phyloP scores from a whole-genome alignment of 1,140 invertebrate genomes.

The Leptopilina boulardi region DNA sequence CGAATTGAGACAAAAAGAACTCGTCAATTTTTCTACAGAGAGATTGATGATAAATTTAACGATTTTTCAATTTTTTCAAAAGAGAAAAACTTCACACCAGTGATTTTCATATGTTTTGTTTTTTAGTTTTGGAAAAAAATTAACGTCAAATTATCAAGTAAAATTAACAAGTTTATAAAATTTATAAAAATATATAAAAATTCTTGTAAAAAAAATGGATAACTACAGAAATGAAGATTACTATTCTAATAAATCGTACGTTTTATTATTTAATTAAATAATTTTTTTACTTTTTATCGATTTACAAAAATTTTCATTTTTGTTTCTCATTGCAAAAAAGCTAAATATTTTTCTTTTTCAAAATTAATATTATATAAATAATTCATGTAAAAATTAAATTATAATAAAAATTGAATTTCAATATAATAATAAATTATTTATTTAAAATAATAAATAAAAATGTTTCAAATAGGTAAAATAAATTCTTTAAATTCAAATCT shows the following conservation, averaged over 20 bases:
- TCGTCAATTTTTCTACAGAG: neutral
- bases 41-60: neutral
- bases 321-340: too few relatives aligned
- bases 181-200: neutral
- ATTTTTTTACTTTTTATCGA: too few relatives aligned
- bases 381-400: too few relatives aligned
- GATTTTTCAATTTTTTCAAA: neutral
- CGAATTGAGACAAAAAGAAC: neutral
- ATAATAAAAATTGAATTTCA: too few relatives aligned
- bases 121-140: slow-evolving; percentile 44
- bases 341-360: too few relatives aligned
- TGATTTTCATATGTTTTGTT: slow-evolving; percentile 55
- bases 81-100: slow-evolving; percentile 10
- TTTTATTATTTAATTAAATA: neutral
- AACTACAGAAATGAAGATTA: slow-evolving; percentile 36
- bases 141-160: slow-evolving; percentile 61
- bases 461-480: too few relatives aligned
- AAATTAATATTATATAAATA: too few relatives aligned
- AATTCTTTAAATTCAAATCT: too few relatives aligned
- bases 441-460: too few relatives aligned
- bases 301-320: too few relatives aligned
- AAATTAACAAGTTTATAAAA: slow-evolving; percentile 12
- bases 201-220: slow-evolving; percentile 40
- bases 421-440: too few relatives aligned
- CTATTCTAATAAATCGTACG: neutral